phyloP scores from a whole-genome alignment of 2,113 vertebrate genomes.

The Jacana jacana region DNA sequence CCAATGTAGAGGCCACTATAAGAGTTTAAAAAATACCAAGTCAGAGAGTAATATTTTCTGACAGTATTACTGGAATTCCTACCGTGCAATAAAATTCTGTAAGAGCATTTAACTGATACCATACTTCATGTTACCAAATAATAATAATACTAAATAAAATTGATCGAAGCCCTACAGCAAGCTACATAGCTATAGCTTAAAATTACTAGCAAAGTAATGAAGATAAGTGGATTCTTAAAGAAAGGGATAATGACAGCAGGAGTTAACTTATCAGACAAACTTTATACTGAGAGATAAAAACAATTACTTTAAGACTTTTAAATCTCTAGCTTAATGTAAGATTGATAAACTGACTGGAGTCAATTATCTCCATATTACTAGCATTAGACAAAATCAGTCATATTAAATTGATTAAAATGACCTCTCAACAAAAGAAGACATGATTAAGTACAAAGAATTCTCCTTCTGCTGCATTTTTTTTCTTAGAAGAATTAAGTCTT shows the following conservation, averaged over 20 bases:
- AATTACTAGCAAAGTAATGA: constrained; percentile 11
- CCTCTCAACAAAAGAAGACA: neutral
- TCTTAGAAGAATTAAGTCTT: neutral
- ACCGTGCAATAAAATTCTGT: neutral
- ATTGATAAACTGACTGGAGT: neutral
- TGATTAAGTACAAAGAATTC: neutral
- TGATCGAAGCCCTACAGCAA: neutral
- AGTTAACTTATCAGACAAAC: constrained; percentile 24
- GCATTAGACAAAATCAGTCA: neutral
- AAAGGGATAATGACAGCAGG: constrained; percentile 14
- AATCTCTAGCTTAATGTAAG: neutral
- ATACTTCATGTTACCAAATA: neutral
- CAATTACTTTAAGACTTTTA: neutral
- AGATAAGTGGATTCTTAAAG: constrained; percentile 27
- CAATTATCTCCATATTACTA: neutral
- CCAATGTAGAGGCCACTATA: neutral
- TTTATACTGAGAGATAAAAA: constrained; percentile 27
- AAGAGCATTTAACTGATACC: neutral
- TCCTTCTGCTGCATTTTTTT: neutral
- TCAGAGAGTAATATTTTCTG: neutral
- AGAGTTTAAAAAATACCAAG: neutral
- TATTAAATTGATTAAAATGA: neutral
- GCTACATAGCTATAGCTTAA: neutral
- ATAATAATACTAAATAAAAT: neutral
- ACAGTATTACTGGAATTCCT: neutral